These are phyloP conservation scores for Tortrix viridana DNA, from an alignment of 2,888 invertebrate genomes.

Conservation along the genomic window DNA sequence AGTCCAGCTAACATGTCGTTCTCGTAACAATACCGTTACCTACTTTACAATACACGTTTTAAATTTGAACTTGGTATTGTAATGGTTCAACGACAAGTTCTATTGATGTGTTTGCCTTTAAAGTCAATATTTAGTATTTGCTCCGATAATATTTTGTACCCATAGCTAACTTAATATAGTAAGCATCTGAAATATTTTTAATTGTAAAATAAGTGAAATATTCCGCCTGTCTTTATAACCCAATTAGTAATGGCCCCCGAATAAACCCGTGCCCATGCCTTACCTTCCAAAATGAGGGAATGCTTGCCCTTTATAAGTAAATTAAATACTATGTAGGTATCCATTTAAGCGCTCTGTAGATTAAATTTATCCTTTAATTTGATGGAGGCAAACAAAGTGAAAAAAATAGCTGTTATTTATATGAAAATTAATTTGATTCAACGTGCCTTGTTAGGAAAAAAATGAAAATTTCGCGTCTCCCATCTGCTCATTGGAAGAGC, in stretches of 20 bases:
- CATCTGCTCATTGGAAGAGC: neutral
- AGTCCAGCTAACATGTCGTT: too few species aligned
- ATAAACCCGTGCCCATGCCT: constrained; percentile 5
- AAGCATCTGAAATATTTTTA: constrained; percentile 2
- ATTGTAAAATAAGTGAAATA: constrained; percentile 10
- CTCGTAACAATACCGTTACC: too few species aligned
- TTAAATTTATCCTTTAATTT: constrained; percentile 9
- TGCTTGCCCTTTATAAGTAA: constrained; percentile 8
- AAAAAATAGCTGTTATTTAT: neutral
- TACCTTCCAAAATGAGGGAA: constrained; percentile 7
- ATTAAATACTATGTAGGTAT: neutral
- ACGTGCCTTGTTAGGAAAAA: constrained; percentile 5
- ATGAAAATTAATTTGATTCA: constrained; percentile 2
- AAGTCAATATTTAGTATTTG: too few species aligned
- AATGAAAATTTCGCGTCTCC: constrained; percentile 3
- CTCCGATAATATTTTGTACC: too few species aligned
- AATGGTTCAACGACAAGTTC: too few species aligned
- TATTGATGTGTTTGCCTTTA: too few species aligned
- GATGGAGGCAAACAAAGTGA: neutral
- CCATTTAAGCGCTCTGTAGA: neutral
- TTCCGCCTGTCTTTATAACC: neutral
- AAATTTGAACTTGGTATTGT: too few species aligned
- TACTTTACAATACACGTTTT: too few species aligned
- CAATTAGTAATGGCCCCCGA: constrained; percentile 12
- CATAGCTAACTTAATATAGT: constrained; percentile 1